Evolutionary conservation across 2,113 vertebrate genomes (phyloP), one percentile per base, ranked within the genome.

Genomic region (Condylura cristata): DNA sequence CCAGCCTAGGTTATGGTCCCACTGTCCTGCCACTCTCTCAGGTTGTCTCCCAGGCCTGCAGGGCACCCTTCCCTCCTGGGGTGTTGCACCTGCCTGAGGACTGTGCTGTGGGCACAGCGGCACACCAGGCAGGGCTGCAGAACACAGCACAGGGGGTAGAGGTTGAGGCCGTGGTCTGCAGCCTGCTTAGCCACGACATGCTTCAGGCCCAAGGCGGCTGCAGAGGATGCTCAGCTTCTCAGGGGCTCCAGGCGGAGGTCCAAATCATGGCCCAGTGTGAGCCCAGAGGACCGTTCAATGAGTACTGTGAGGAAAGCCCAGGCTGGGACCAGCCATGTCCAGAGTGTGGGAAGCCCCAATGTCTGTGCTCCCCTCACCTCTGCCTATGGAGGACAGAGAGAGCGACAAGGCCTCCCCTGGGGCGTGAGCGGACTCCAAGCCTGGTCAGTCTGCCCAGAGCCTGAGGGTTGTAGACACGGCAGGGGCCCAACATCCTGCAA

Each of bases 1-100:
- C 63, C 32, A 3, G 22, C 18, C 17, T 71, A 2, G 4, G 34
- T 41, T 63, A 66, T 17, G 44, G 11, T 37, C 32, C 32, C 0
- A 0, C 18, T 3, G 1, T 0, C 0, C 41, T 5, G 28, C 63
- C 7, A 6, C 14, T 30, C 46, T 76, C 48, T 56, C 26, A 0
- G 16, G 74, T 22, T 18, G 11, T n/a, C 22, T 2, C n/a, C 2
- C 2, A 0, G 11, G 51, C 32, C 71, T 30, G 51, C 63, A 37
- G 24, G 26, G 12, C 72, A 2, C 6, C 44, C 60, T 11, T 8
- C 11, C 13, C 16, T 34, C 56, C 26, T 5, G 20, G 26, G 3
- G 12, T 0, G 14, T 24, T 5, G 8, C 76, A 32, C 41, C 53
- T 11, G 26, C 53, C 2, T 6, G n/a, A 66, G 70, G 32, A 4